Conservation (phyloP, 2,113 vertebrate genomes). For the Ailurus styani region DNA sequence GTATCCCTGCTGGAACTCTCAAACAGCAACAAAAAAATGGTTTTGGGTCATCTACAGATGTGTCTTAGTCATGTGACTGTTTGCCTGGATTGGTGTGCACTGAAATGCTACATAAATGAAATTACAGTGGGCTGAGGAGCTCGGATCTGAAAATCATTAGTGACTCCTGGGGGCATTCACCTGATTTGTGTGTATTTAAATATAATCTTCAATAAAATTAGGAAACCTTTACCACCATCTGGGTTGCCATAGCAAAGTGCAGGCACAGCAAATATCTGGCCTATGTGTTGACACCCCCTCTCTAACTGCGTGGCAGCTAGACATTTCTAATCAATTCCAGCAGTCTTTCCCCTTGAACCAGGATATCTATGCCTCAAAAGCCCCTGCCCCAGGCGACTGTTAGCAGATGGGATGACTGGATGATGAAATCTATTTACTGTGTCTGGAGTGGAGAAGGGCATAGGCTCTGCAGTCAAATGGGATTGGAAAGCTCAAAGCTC, state of each 20-base stretch:
- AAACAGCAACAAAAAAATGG: not conserved
- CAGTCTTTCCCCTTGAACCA: not conserved
- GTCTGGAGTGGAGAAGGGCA: not conserved
- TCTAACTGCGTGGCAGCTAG: not conserved
- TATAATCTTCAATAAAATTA: slow-evolving; percentile 48
- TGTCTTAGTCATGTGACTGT: not conserved
- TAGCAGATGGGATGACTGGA: not conserved
- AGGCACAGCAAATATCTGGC: not conserved
- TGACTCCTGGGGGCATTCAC: not conserved
- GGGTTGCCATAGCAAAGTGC: slow-evolving; percentile 43
- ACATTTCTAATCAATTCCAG: slow-evolving; percentile 37
- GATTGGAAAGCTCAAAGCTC: not conserved
- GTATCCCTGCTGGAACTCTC: not conserved
- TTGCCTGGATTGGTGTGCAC: not conserved
- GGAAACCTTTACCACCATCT: slow-evolving; percentile 15
- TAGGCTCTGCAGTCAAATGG: not conserved
- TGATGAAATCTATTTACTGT: not conserved
- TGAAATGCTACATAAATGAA: slow-evolving; percentile 34
- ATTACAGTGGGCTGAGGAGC: not conserved
- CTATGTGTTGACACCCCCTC: not conserved
- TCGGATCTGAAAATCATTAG: slow-evolving; percentile 51
- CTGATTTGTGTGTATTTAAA: slow-evolving; percentile 44
- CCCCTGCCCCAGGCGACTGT: not conserved
- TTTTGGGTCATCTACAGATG: not conserved
- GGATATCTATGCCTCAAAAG: not conserved